Evolutionary conservation across 1,140 invertebrate genomes (phyloP), one percentile per base, ranked within the genome.

Genomic region (Drosophila nebulosa): DNA sequence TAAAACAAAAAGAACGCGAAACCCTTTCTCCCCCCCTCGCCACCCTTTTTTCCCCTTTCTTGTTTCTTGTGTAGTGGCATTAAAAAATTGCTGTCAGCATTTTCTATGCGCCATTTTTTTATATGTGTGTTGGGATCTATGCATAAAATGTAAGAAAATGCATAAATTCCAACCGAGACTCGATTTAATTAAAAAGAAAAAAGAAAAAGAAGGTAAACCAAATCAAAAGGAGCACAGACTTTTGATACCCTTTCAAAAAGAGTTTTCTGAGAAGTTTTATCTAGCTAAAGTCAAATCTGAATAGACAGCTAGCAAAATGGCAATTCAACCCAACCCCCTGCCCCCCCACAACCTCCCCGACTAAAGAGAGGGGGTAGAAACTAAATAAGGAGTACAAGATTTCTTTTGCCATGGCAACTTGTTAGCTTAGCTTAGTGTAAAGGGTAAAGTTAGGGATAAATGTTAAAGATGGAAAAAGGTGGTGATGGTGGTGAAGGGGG

Each of bases 111-210:
- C 62, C 10, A 35, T 32, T 32, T 32, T 32, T 32, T 74, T 71
- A 6, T 14, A 62, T 72, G 74, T 71, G 74, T 78, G 76, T 61
- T 74, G 80, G 70, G 77, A 75, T 64, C 55, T 65, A 88, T 74
- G 57, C 79, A 70, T 60, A 76, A 64, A 59, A 66, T 55, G 52
- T 72, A 51, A 64, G 30, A 59, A 52, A 62, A 42, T 73, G 62
- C 64, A 61, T 52, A 53, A 55, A 68, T 36, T 52, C 60, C 1
- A 1, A 3, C 39, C 5, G 39, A 6, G 39, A 6, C 18, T 21
- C 2, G 7, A 7, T 46, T 46, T 46, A 46, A 46, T 46, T 46
- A 46, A 46, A 46, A 18, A 39, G 5, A 27, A 14, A n/a, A 16
- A 30, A 52, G 10, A 30, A 30, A 30, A 2, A 30, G n/a, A n/a